A percentile compares a stretch with the other conserved stretches of the same genome.
phyloP scores from a whole-genome alignment of 1,140 invertebrate genomes.

The Oedothorax gibbosus region DNA sequence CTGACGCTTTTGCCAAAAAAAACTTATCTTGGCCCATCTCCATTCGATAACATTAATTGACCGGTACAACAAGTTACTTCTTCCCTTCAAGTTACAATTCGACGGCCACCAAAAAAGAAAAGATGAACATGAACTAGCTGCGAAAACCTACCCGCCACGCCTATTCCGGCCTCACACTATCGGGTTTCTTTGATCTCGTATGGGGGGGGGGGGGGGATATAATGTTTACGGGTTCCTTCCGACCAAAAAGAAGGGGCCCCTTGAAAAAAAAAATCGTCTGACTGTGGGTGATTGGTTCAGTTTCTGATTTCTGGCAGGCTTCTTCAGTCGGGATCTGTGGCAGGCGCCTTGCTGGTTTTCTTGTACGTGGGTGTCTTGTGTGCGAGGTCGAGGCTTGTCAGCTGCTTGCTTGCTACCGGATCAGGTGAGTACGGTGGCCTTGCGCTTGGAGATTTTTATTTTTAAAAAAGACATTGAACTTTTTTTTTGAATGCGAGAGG shows the following conservation, averaged over 20 bases:
- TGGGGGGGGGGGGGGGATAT: not conserved
- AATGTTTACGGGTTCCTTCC: slow-evolving; percentile 3
- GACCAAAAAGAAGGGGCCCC: not conserved
- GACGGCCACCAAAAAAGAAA: not conserved
- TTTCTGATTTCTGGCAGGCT: slow-evolving; percentile 38
- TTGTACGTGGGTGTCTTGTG: slow-evolving; percentile 25
- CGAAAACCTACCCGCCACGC: slow-evolving; percentile 19
- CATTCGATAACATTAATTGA: not conserved
- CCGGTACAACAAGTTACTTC: slow-evolving; percentile 8
- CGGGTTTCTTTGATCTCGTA: slow-evolving; percentile 30
- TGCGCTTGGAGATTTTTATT: not conserved
- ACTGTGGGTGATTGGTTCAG: slow-evolving; percentile 20
- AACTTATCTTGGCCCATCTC: not conserved
- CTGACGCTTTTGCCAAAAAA: not conserved
- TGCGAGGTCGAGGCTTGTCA: slow-evolving; percentile 25
- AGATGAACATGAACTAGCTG: not conserved
- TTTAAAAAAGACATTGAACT: too few relatives aligned
- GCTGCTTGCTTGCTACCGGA: slow-evolving; percentile 7
- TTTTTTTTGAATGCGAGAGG: not conserved
- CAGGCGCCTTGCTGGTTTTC: slow-evolving; percentile 5
- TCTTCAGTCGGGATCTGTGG: slow-evolving; percentile 25
- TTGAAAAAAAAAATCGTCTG: not conserved
- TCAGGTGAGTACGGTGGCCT: not conserved
- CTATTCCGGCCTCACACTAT: slow-evolving; percentile 24
- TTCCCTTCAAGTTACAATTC: not conserved